Evolutionary conservation across 2,797 vertebrate species (phyloP).

Genomic region (Notoglanidium macrostoma): DNA sequence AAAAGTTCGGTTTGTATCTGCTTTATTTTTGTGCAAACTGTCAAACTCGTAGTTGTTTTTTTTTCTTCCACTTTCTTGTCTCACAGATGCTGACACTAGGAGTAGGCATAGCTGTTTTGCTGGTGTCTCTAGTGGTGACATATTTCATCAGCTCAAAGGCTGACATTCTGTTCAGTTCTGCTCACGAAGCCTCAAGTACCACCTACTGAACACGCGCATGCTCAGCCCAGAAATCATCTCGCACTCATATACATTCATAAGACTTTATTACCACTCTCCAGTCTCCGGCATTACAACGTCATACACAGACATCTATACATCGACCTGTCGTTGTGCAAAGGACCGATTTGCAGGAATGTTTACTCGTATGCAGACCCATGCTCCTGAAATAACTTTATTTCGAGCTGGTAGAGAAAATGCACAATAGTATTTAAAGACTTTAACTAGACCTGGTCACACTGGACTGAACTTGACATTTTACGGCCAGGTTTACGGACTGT

Average conservation of each 20-base stretch:
- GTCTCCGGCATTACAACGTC: background rate
- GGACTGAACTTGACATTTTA: slow-evolving; percentile 56
- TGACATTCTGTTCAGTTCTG: slow-evolving; percentile 82
- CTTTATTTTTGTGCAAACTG: background rate
- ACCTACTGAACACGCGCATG: slow-evolving; percentile 79
- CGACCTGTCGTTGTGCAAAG: background rate
- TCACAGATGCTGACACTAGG: slow-evolving; percentile 85
- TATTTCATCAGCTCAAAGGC: slow-evolving; percentile 91
- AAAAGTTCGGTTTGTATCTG: background rate
- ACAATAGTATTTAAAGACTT: slow-evolving; percentile 61
- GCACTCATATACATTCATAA: slow-evolving; percentile 42
- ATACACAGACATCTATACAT: background rate
- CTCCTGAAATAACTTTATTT: slow-evolving; percentile 44
- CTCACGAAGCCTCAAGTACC: slow-evolving; percentile 76
- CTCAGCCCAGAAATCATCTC: slow-evolving; percentile 23
- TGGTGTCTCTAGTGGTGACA: slow-evolving; percentile 82
- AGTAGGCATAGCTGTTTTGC: slow-evolving; percentile 79
- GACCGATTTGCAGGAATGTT: background rate
- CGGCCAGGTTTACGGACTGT: slow-evolving; percentile 53
- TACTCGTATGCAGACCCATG: background rate
- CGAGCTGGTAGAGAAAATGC: slow-evolving; percentile 35
- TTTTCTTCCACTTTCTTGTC: background rate
- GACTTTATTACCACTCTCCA: slow-evolving; percentile 38
- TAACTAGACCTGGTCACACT: slow-evolving; percentile 53
- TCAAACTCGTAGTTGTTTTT: background rate